Evolutionary conservation across 2,888 invertebrate species (phyloP), one percentile per base, ranked within the genome.

Genomic region (Pyralis farinalis): DNA sequence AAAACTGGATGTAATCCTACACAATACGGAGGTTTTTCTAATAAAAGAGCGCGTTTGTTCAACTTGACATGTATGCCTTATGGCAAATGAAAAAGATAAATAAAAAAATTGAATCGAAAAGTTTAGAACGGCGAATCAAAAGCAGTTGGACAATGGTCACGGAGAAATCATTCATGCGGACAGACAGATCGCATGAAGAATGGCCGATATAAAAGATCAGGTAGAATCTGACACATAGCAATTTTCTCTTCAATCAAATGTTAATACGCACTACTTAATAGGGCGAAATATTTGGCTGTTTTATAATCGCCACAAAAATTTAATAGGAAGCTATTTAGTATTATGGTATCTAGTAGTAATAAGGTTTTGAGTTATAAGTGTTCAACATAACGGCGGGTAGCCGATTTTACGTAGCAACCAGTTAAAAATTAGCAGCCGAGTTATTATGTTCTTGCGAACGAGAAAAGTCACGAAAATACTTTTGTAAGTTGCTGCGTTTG

Each of bases 91-190:
- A 63, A 60, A 70, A 71, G 73, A 44, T 4, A 10, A 22, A 27
- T 10, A 3, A 44, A 46, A 73, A 70, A 67, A 69, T 52, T 60
- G 61, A 67, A 66, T 63, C 67, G 51, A 57, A 51, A 62, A 63
- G 57, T 63, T 66, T 60, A 63, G 42, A 32, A 64, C 60, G 63
- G 63, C 68, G 78, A 79, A 87, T 87, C 87, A 83, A 87, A 87
- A 75, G 83, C 63, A 44, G 60, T 85, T 80, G 88, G 88, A 88
- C 87, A 88, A 88, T 86, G 87, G 87, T 88, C 87, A 86, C 70
- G 78, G 67, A 68, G 59, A 60, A 67, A 73, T 73, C 72, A 61
- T 65, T 74, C 72, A 67, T 61, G 60, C 58, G 50, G 63, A 63
- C 62, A 67, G 68, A 71, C 66, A 62, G 63, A 58, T 69, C 43